Conservation (phyloP, 1,140 invertebrate species). For the Thalassaphorura encarpata region DNA sequence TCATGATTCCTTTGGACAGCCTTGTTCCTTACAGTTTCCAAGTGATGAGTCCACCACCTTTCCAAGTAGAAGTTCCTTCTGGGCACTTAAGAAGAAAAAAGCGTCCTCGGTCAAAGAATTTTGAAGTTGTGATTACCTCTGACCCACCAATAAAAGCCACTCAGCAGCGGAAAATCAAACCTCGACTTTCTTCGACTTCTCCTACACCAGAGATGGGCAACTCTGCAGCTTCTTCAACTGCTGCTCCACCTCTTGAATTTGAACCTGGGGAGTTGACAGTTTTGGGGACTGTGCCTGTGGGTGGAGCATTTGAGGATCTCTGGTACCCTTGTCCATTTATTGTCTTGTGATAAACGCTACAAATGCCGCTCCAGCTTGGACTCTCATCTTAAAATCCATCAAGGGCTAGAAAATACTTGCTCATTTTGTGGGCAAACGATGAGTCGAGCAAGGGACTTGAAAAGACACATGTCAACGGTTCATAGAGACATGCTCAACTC, state of each 20-base stretch:
- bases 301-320: too few relatives aligned
- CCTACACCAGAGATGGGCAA: neutral
- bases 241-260: too few relatives aligned
- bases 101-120: too few relatives aligned
- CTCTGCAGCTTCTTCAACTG: too few relatives aligned
- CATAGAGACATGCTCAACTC: constrained; percentile 6
- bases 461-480: constrained; percentile 23
- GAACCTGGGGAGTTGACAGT: too few relatives aligned
- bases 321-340: too few relatives aligned
- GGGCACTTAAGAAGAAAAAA: too few relatives aligned
- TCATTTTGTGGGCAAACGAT: constrained; percentile 15
- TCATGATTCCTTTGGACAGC: constrained; percentile 7
- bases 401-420: constrained; percentile 14
- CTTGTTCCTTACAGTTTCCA: constrained; percentile 1
- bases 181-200: neutral
- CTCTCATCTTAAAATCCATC: constrained; percentile 27
- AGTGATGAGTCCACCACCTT: neutral
- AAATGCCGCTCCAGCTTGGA: constrained; percentile 26
- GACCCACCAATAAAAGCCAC: too few relatives aligned
- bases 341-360: too few relatives aligned
- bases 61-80: neutral
- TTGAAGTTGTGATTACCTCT: too few relatives aligned
- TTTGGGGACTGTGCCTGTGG: too few relatives aligned
- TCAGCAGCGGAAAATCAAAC: too few relatives aligned
- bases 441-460: constrained; percentile 24